These are phyloP conservation scores for Syngnathus rostellatus DNA, from an alignment of 2,797 vertebrate species.

Conservation along the genomic window DNA sequence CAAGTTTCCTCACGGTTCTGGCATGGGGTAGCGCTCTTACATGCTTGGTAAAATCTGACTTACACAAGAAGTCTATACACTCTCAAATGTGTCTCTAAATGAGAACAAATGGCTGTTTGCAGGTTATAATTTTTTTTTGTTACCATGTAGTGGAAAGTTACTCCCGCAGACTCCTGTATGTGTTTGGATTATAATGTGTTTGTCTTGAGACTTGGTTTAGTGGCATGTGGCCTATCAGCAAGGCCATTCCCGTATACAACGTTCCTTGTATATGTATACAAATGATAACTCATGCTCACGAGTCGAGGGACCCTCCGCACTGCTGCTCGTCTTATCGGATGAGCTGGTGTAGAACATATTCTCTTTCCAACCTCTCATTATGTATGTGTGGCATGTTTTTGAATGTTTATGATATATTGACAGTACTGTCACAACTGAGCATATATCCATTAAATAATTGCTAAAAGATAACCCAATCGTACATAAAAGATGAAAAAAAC, in stretches of 20 bases:
- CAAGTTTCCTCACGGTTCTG: background rate
- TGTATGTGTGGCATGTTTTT: background rate
- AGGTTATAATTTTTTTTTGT: background rate
- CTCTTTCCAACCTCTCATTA: background rate
- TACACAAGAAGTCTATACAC: too few species aligned
- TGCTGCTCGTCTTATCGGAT: background rate
- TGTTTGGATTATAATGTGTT: background rate
- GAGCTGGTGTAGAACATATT: background rate
- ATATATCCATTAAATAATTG: background rate
- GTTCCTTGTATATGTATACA: background rate
- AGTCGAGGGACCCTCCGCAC: background rate
- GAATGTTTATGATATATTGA: background rate
- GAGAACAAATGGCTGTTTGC: too few species aligned
- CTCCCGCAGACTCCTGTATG: background rate
- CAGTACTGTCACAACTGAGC: background rate
- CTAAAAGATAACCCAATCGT: too few species aligned
- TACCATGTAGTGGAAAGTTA: background rate
- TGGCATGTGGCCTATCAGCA: background rate
- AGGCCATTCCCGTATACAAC: background rate
- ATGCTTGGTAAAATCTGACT: background rate
- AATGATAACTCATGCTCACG: background rate
- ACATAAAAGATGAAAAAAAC: too few species aligned
- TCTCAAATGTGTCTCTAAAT: too few species aligned
- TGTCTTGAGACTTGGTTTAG: background rate
- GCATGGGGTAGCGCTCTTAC: background rate